These are phyloP conservation scores for Leptarthrus brevirostris DNA, from an alignment of 2,888 invertebrate species.

Conservation along the genomic window DNA sequence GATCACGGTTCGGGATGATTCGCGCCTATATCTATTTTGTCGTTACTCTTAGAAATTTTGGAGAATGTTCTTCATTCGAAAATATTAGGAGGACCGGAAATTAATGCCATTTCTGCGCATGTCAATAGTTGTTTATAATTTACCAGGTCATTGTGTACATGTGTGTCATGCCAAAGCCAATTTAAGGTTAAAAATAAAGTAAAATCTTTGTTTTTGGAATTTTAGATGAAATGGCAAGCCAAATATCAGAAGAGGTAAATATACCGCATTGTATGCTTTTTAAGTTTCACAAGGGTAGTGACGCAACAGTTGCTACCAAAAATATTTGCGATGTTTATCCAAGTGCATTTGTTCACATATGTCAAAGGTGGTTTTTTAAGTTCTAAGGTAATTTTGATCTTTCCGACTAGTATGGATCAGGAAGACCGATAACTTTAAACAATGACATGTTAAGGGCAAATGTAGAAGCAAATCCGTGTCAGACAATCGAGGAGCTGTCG, in stretches of 20 bases:
- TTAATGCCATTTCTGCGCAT: too few relatives aligned
- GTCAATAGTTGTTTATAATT: too few relatives aligned
- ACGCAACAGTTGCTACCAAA: conserved; percentile 12
- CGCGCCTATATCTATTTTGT: too few relatives aligned
- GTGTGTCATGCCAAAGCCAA: too few relatives aligned
- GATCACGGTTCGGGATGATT: too few relatives aligned
- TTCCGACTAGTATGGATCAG: background rate
- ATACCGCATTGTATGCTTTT: conserved; percentile 19
- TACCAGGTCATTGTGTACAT: too few relatives aligned
- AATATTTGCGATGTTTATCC: conserved; percentile 65
- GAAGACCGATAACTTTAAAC: background rate
- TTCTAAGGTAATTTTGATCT: background rate
- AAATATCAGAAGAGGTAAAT: conserved; percentile 8
- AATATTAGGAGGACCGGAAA: too few relatives aligned
- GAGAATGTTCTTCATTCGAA: too few relatives aligned
- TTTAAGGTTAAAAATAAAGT: too few relatives aligned
- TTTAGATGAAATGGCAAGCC: too few relatives aligned
- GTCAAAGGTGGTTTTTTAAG: background rate
- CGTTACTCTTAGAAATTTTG: too few relatives aligned
- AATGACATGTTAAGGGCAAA: background rate
- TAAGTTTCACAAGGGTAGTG: conserved; percentile 2
- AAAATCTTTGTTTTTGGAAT: too few relatives aligned
- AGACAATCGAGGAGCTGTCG: background rate
- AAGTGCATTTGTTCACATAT: background rate
- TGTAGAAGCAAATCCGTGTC: background rate